Percentiles rank a stretch among this genome's conserved stretches.
phyloP scores from a whole-genome alignment of 2,888 invertebrate species.

The Microdon myrmicae region DNA sequence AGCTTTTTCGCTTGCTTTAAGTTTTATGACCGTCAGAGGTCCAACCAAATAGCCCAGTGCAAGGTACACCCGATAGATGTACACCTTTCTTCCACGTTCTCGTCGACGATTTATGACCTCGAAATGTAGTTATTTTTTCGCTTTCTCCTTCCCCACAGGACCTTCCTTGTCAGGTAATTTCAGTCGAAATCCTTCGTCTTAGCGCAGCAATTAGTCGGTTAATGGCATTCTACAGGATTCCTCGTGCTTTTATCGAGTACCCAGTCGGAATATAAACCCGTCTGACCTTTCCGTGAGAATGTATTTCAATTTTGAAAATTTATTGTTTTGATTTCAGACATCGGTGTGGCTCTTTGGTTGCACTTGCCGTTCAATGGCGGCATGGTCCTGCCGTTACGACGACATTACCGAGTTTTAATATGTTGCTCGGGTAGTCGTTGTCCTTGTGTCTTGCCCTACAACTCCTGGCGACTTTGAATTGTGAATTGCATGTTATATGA shows the following conservation, averaged over 20 bases:
- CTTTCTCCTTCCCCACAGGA: too few relatives aligned
- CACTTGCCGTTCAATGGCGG: constrained; percentile 11
- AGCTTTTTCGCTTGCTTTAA: constrained; percentile 32
- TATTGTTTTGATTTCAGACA: constrained; percentile 48
- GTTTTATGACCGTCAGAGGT: constrained; percentile 30
- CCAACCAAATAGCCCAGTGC: constrained; percentile 20
- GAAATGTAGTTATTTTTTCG: constrained; percentile 1
- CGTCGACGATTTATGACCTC: constrained; percentile 37
- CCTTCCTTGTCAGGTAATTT: constrained; percentile 37
- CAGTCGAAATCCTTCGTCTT: constrained; percentile 27
- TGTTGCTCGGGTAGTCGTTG: constrained; percentile 25
- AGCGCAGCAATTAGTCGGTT: constrained; percentile 44
- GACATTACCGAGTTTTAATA: constrained; percentile 34
- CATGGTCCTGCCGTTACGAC: background rate
- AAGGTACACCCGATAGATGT: constrained; percentile 17
- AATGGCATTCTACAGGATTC: constrained; percentile 41
- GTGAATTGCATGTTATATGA: constrained; percentile 31
- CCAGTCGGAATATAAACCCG: constrained; percentile 25
- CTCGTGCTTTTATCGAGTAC: background rate
- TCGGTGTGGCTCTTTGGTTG: constrained; percentile 16
- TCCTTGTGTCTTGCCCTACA: constrained; percentile 13
- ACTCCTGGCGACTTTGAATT: constrained; percentile 35
- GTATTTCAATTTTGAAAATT: constrained; percentile 49
- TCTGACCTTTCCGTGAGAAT: constrained; percentile 25
- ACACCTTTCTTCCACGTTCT: constrained; percentile 18